Base-by-base conservation (phyloP, 1,140 invertebrate species). In the Listronotus bonariensis region DNA sequence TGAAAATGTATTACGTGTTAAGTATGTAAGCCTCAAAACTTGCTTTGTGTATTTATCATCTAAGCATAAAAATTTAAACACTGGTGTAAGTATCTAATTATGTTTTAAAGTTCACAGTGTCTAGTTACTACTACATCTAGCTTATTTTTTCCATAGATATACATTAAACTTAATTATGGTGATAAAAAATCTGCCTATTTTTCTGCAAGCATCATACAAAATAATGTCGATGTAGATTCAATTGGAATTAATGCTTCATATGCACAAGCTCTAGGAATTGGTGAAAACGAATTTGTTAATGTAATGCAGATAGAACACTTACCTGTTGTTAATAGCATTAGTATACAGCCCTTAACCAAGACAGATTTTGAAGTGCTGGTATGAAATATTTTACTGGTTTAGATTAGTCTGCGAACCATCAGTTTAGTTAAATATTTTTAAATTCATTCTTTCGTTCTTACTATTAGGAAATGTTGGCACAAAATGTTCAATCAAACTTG, bases 381-480 rank as follows among this genome's bases (percentile, higher is more conserved):
- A 68, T 68, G 68, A 66, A 26, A 26, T 26, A 26, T 26, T 5
- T 26, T 26, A 26, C 20, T 26, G 20, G 20, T 26, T 26, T 26
- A 26, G 20, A 5, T 26, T 26, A 26, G 1, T 26, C 5, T 5
- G 20, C 5, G 5, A 26, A 5, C n/a, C n/a, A n/a, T n/a, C n/a
- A 26, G 20, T 1, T n/a, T 26, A 26, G 20, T 26, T 26, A 26
- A 1, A 26, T 26, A 5, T 26, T 26, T 26, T 26, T 36, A 31
- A 17, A 41, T 34, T 38, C 56, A 32, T 67, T 31, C 31, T 12
- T 55, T 34, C 5, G 45, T 26, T 38, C 40, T 52, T 40, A 61
- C 42, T 54, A 62, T 55, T 71, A 85, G 84, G 83, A 84, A 76
- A 72, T 82, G 55, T 82, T 84, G 74, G 78, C 78, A 49, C 78